These are phyloP conservation scores for Ptychobarbus kaznakovi DNA, from an alignment of 2,797 vertebrate genomes.

Conservation along the genomic window DNA sequence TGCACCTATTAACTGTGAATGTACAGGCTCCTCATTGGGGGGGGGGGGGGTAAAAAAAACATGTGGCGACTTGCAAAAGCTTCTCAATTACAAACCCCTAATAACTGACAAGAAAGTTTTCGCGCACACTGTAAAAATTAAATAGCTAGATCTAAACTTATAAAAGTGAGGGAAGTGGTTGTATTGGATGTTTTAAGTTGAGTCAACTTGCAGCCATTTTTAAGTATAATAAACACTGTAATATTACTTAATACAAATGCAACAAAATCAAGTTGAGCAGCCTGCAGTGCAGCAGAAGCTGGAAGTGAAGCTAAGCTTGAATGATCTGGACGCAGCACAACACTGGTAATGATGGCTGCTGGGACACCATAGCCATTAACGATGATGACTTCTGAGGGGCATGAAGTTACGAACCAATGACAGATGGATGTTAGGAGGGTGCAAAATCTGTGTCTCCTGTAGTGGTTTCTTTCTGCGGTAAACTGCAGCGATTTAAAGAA, in stretches of 20 bases:
- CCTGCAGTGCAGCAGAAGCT: conserved; percentile 2
- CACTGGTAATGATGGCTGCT: conserved; percentile 27
- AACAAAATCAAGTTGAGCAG: too few relatives aligned
- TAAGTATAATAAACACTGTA: too few relatives aligned
- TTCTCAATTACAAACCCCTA: conserved; percentile 39
- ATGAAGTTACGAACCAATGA: conserved; percentile 21
- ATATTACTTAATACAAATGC: too few relatives aligned
- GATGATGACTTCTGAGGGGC: neutral
- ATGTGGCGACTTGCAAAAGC: neutral
- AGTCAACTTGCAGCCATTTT: too few relatives aligned
- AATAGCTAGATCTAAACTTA: too few relatives aligned
- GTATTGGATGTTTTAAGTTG: too few relatives aligned
- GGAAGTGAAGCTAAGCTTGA: too few relatives aligned
- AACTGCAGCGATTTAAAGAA: neutral
- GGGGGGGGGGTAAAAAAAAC: neutral
- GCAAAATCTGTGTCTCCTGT: neutral
- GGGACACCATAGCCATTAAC: conserved; percentile 22
- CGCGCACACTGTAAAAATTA: too few relatives aligned
- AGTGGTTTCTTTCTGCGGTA: neutral
- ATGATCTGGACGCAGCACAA: neutral
- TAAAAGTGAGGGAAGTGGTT: too few relatives aligned
- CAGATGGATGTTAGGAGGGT: conserved; percentile 5
- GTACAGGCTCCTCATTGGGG: neutral
- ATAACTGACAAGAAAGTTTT: conserved; percentile 19
- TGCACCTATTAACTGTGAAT: conserved; percentile 7